Percentiles rank a stretch among this genome's conserved stretches.
These are phyloP conservation scores for Heteromurus nitidus DNA, from an alignment of 2,888 invertebrate genomes.

Conservation along the genomic window DNA sequence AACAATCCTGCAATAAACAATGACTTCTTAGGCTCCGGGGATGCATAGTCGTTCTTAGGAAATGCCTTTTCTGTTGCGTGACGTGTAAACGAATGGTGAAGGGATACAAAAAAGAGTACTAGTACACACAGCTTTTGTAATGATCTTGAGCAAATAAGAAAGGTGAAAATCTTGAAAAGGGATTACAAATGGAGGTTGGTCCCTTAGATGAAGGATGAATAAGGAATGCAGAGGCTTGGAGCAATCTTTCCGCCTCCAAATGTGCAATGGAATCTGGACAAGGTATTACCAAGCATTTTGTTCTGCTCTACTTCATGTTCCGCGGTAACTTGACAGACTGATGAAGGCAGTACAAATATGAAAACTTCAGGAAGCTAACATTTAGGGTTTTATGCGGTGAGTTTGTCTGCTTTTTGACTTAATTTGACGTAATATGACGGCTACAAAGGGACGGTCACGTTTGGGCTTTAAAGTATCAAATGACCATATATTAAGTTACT, in stretches of 20 bases:
- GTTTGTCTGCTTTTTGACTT: conserved; percentile 1
- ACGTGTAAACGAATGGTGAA: neutral
- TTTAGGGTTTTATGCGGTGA: too few species aligned
- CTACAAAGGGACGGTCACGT: too few species aligned
- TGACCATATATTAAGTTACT: too few species aligned
- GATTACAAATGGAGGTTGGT: conserved; percentile 32
- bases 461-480: too few species aligned
- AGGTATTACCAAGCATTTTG: too few species aligned
- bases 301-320: too few species aligned
- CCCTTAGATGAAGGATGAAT: neutral
- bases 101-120: conserved; percentile 6
- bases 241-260: too few species aligned
- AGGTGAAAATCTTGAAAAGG: conserved; percentile 32
- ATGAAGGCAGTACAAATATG: too few species aligned
- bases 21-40: conserved; percentile 53
- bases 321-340: too few species aligned
- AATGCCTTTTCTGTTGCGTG: conserved; percentile 15
- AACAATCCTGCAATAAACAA: conserved; percentile 53
- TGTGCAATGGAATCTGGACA: too few species aligned
- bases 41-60: conserved; percentile 31
- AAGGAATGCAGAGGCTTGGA: neutral
- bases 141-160: conserved; percentile 10
- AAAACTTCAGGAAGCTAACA: too few species aligned
- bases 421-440: neutral
- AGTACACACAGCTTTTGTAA: conserved; percentile 7